phyloP scores from a whole-genome alignment of 2,113 vertebrate species.

The Anoura caudifer region DNA sequence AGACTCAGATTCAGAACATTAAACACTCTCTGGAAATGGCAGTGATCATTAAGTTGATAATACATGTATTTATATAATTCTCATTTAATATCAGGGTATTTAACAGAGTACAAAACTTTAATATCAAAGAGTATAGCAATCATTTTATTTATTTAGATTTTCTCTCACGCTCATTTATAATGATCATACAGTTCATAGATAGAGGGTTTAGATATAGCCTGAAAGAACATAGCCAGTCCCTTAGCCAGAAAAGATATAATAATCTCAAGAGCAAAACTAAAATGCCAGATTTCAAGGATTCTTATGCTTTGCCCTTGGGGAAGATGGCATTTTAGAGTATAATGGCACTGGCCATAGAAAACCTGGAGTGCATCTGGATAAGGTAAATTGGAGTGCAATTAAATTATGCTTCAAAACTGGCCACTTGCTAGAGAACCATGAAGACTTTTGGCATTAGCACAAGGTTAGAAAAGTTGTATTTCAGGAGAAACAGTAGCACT shows the following conservation, averaged over 20 bases:
- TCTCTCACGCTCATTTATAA: background rate
- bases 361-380: background rate
- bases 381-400: background rate
- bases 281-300: background rate
- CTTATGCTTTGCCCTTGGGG: background rate
- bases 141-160: background rate
- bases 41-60: background rate
- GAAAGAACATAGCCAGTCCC: background rate
- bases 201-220: background rate
- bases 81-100: background rate
- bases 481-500: background rate
- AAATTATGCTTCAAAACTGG: conserved; percentile 9
- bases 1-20: background rate
- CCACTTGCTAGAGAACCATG: background rate
- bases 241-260: background rate
- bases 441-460: background rate
- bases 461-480: background rate
- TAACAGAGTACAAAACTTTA: background rate
- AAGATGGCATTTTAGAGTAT: background rate
- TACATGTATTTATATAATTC: background rate
- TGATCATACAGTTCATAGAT: background rate
- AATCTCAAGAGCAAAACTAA: conserved; percentile 22
- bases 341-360: background rate
- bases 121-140: background rate
- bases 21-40: background rate